Evolutionary conservation across 2,797 vertebrate species (phyloP), one percentile per base, ranked within the genome.

Genomic region (Pseudochaenichthys georgianus): DNA sequence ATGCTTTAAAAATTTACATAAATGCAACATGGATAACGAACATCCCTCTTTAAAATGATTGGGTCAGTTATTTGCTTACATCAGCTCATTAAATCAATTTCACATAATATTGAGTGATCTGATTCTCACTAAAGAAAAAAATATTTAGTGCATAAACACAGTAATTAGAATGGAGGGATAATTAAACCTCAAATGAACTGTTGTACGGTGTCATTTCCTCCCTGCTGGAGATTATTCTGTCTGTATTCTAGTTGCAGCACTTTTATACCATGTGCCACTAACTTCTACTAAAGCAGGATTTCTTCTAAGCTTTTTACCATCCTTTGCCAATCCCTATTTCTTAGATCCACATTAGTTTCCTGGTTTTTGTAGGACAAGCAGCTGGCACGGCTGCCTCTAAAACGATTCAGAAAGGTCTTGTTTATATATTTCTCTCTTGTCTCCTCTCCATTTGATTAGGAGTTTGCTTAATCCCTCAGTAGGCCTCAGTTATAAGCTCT

Each of bases 401-500:
- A 73, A 59, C 6, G 3, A 75, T 74, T 66, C 63, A 38, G 62
- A 28, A 73, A 74, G 48, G 58, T 47, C 59, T 34, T 59, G 55
- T 86, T 87, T 83, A 62, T 63, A n/a, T n/a, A 46, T 84, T 80
- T 87, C 81, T 77, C 67, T 75, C 64, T 46, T 21, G n/a, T 79
- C 64, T 85, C 77, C 50, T 71, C 48, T 89, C 76, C 78, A 75
- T 90, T 92, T 92, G 77, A 93, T 88, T 79, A 90, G 77, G 84
- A 85, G 77, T 82, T 83, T 77, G 77, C 84, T 86, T 93, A 93
- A 95, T 93, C 92, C 87, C 75, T 81, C 83, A 72, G 75, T 77
- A 87, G 90, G 78, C 84, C 70, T 84, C 70, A 82, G 90, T 89
- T 84, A 73, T 85, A 93, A 90, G 89, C 89, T 90, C 91, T 93